Conservation (phyloP, 37 sponge, comb jelly and placozoan species). For the Eunapius fragilis region DNA sequence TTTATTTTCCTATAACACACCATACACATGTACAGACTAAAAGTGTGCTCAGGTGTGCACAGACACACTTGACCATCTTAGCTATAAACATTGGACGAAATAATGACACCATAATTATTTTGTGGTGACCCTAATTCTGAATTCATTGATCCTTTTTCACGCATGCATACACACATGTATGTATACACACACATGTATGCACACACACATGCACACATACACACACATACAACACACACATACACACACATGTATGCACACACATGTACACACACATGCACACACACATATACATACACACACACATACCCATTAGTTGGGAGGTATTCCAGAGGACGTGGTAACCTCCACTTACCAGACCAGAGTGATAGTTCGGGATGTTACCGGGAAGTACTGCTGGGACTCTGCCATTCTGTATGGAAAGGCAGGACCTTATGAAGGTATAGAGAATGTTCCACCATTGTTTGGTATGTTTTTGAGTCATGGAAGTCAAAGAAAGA, state of each 20-base stretch:
- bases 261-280: neutral
- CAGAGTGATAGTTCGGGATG: constrained; percentile 76
- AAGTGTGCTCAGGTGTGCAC: too few relatives aligned
- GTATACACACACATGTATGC: neutral
- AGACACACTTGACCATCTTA: too few relatives aligned
- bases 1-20: too few relatives aligned
- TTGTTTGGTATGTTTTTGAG: neutral
- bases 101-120: too few relatives aligned
- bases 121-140: too few relatives aligned
- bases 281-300: neutral
- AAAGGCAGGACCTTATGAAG: neutral
- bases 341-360: constrained; percentile 42
- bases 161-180: neutral
- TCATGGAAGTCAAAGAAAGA: neutral
- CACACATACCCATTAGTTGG: constrained; percentile 2
- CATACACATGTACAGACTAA: neutral
- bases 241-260: neutral
- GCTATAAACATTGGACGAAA: too few relatives aligned
- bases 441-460: neutral
- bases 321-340: constrained; percentile 31
- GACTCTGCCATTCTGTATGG: constrained; percentile 69
- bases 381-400: constrained; percentile 84
- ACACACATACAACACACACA: neutral
- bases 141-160: too few relatives aligned
- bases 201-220: neutral